These are phyloP conservation scores for Motacilla tschutschensis DNA, from an alignment of 2,113 vertebrate genomes.

Conservation along the genomic window DNA sequence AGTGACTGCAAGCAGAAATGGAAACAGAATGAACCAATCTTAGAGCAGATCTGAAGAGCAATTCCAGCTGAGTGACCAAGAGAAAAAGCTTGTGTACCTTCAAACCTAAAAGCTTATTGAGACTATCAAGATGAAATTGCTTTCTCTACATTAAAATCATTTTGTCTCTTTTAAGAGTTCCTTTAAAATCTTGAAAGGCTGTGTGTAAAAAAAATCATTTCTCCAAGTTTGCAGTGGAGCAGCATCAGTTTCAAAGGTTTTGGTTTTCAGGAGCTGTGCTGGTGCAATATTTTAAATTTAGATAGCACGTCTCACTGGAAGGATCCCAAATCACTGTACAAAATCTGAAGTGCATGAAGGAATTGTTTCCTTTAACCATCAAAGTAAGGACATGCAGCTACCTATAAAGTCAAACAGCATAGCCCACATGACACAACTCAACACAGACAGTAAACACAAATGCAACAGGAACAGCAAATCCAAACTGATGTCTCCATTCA, in stretches of 20 bases:
- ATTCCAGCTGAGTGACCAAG: neutral
- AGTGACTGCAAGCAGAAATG: neutral
- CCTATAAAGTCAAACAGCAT: neutral
- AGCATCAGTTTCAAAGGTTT: conserved; percentile 20
- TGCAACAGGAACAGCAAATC: neutral
- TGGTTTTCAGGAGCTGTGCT: neutral
- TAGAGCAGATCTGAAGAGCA: neutral
- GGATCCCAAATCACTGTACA: neutral
- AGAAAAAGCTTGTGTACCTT: neutral
- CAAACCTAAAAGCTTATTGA: neutral
- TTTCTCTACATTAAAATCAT: neutral
- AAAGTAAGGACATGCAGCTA: neutral
- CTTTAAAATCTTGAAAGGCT: neutral
- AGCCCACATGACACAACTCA: neutral
- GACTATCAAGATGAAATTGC: neutral
- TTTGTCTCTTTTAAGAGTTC: neutral
- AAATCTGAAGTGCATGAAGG: neutral
- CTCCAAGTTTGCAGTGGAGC: neutral
- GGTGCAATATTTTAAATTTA: conserved; percentile 6
- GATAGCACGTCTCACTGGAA: neutral
- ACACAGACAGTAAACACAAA: neutral
- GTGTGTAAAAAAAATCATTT: neutral
- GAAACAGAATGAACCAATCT: neutral
- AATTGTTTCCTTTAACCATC: neutral
- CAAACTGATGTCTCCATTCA: neutral